Conservation (phyloP, 2,113 vertebrate genomes). For the Albula glossodonta region DNA sequence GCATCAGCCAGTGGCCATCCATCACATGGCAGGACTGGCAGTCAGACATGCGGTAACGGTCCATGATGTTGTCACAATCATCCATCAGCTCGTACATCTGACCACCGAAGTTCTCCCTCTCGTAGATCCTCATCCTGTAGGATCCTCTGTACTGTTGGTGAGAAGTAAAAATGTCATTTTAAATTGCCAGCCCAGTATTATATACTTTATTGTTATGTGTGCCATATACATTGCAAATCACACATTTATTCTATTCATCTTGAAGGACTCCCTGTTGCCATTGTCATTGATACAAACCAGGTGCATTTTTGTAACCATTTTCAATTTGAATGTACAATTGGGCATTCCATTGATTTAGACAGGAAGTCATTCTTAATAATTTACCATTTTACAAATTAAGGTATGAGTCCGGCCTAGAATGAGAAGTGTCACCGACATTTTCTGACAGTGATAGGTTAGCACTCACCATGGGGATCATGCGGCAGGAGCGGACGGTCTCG, state of each 20-base stretch:
- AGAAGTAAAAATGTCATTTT: too few relatives aligned
- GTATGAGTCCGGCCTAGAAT: neutral
- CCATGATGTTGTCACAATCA: constrained; percentile 70
- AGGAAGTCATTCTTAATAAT: neutral
- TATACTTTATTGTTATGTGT: too few relatives aligned
- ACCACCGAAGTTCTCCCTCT: constrained; percentile 67
- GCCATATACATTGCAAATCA: too few relatives aligned
- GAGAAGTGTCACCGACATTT: neutral
- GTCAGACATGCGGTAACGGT: constrained; percentile 42
- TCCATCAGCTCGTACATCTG: constrained; percentile 67
- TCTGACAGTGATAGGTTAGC: constrained; percentile 3
- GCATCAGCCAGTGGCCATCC: constrained; percentile 77
- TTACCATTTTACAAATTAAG: neutral
- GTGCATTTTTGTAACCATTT: too few relatives aligned
- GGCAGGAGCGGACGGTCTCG: constrained; percentile 69
- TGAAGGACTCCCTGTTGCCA: too few relatives aligned
- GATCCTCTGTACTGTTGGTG: neutral
- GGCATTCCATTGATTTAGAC: too few relatives aligned
- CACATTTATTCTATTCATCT: too few relatives aligned
- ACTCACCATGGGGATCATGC: constrained; percentile 64
- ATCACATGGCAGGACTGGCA: constrained; percentile 68
- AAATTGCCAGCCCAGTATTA: too few relatives aligned
- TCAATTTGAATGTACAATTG: too few relatives aligned
- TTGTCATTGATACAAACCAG: too few relatives aligned
- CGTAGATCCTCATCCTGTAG: constrained; percentile 70